These are phyloP conservation scores for Smutsia gigantea DNA, from an alignment of 2,797 vertebrate genomes.

Conservation along the genomic window DNA sequence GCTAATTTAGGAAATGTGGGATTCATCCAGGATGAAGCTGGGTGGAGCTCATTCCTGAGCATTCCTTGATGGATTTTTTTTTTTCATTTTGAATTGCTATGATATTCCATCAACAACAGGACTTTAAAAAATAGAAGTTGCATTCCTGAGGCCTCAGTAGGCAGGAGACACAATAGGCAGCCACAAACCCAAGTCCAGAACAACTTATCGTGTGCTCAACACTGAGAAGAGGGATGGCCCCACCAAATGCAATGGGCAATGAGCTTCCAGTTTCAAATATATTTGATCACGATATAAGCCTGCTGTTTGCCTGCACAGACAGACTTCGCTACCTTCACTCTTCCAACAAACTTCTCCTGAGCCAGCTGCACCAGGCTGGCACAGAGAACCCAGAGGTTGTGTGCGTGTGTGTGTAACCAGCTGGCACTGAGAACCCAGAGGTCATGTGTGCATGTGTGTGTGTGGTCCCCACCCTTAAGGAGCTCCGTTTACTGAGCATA, in stretches of 20 bases:
- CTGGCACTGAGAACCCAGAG: too few relatives aligned
- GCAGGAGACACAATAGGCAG: background rate
- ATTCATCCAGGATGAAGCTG: conserved; percentile 33
- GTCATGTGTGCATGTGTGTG: background rate
- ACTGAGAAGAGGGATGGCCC: background rate
- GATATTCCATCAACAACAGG: conserved; percentile 16
- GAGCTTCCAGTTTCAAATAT: conserved; percentile 8
- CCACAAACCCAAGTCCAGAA: background rate
- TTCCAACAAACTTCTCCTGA: conserved; percentile 67
- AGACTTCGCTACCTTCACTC: conserved; percentile 41
- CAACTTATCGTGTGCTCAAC: background rate
- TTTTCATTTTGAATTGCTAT: conserved; percentile 57
- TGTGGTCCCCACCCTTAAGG: background rate
- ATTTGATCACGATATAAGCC: background rate
- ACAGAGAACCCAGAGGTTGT: background rate
- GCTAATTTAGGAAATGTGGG: conserved; percentile 54
- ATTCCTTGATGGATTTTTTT: conserved; percentile 54
- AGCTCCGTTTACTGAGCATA: conserved; percentile 45
- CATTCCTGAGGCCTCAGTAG: background rate
- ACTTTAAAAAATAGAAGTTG: conserved; percentile 22
- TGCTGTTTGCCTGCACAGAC: conserved; percentile 48
- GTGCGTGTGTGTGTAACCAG: background rate
- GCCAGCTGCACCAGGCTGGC: conserved; percentile 47
- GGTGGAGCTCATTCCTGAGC: conserved; percentile 51
- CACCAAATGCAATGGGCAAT: background rate